phyloP scores from a whole-genome alignment of 2,113 vertebrate genomes.

The Lycaon pictus region DNA sequence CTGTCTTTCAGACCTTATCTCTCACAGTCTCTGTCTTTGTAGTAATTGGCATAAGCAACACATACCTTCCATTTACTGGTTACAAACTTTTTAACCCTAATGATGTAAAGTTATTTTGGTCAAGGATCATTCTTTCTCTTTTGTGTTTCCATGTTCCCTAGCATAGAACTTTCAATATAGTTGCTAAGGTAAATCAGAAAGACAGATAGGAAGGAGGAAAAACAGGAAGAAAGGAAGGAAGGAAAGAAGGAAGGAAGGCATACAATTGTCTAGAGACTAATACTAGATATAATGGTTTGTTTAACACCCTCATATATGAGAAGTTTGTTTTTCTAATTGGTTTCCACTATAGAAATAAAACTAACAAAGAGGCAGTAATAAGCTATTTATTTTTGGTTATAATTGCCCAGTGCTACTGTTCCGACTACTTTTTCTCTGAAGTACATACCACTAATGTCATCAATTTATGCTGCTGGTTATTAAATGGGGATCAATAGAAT shows the following conservation, averaged over 20 bases:
- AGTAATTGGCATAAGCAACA: not conserved
- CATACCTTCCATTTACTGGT: not conserved
- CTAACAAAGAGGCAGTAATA: constrained; percentile 36
- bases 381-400: constrained; percentile 67
- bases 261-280: not conserved
- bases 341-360: constrained; percentile 66
- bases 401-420: not conserved
- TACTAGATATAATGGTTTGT: not conserved
- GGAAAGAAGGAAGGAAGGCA: not conserved
- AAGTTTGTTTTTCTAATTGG: not conserved
- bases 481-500: constrained; percentile 48
- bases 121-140: not conserved
- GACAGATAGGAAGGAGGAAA: not conserved
- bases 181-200: not conserved
- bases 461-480: constrained; percentile 41
- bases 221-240: not conserved
- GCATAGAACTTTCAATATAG: not conserved
- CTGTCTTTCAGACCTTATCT: not conserved
- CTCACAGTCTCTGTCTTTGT: not conserved
- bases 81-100: not conserved
- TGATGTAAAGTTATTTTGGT: not conserved
- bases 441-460: constrained; percentile 32
- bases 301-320: not conserved
- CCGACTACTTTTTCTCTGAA: constrained; percentile 41
- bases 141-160: not conserved